Base-by-base conservation (phyloP, 2,888 invertebrate genomes). In the Erebia epiphron region DNA sequence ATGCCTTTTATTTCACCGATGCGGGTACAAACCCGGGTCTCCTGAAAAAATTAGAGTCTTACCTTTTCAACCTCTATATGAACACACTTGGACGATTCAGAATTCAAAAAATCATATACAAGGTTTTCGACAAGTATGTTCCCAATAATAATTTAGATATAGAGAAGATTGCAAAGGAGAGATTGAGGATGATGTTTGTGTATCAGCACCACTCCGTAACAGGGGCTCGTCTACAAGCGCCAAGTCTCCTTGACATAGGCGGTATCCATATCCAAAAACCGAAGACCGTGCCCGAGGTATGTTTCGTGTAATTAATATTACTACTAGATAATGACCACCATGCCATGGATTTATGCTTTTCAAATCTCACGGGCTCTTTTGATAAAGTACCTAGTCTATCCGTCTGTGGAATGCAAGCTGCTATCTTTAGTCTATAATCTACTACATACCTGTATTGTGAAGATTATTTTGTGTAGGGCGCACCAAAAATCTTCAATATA, bases 171-270 rank as follows among this genome's bases (percentile, higher is more conserved):
- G 86, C 80, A 0, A 91, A 83, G 68, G 89, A 94, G 16, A 84
- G 80, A 65, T 91, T 94, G 57, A 94, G 94, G 57, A 87, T 95
- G 75, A 79, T 95, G 70, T 87, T 96, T 70, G 87, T 94, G 0
- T 95, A 95, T 78, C 95, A 95, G 58, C 95, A 96, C 79, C 94
- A 92, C 73, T 93, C 95, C 0, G 78, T 95, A 21, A 93, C 94
- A 58, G 95, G 95, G 0, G 89, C 94, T 0, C 86, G 93, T 2
- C 91, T 95, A 0, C 75, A 88, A 26, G 81, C 94, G 0, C 94
- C 94, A 0, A 94, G 94, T 68, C 83, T 95, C 0, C 85, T 96
- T 49, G 95, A 95, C 83, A 93, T 95, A 46, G 95, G 94, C 35
- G 95, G 95, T 1, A 84, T 95, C 50, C 95, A 95, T 76, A 82